phyloP scores from a whole-genome alignment of 2,888 invertebrate genomes.

The Meghimatium bilineatum region DNA sequence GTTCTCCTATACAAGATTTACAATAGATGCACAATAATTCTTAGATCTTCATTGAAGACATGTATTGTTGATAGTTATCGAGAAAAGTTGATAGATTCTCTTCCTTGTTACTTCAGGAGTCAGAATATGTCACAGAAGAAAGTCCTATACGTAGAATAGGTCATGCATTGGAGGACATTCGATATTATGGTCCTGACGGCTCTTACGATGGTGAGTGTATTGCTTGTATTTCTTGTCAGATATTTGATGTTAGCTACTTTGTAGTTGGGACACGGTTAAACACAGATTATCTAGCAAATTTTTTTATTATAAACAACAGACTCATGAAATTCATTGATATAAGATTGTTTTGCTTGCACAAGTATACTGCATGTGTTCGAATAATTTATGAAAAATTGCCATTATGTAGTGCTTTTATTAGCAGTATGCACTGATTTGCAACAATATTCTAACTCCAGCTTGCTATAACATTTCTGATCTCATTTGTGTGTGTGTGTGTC shows the following conservation, averaged over 20 bases:
- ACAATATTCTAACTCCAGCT: neutral
- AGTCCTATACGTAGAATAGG: constrained; percentile 27
- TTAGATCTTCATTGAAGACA: neutral
- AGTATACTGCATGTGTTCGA: neutral
- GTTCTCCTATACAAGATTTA: no score
- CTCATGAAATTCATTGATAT: neutral
- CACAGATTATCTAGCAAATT: no score
- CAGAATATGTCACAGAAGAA: constrained; percentile 77
- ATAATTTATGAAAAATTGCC: neutral
- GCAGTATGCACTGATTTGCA: neutral
- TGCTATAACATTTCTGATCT: neutral
- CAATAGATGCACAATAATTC: no score
- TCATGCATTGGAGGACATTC: neutral
- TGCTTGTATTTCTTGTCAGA: neutral
- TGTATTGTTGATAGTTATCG: neutral
- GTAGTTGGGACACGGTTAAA: neutral
- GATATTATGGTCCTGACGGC: neutral
- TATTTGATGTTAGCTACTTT: neutral
- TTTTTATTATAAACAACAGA: no score
- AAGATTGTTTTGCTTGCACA: neutral
- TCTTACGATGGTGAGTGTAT: constrained; percentile 9
- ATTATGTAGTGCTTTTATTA: neutral
- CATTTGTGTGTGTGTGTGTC: no score
- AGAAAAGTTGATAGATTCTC: neutral
- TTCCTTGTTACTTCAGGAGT: constrained; percentile 72